Percentiles rank a stretch among this genome's conserved stretches.
These are phyloP conservation scores for Hetaerina titia DNA, from an alignment of 2,888 invertebrate genomes.

Conservation along the genomic window DNA sequence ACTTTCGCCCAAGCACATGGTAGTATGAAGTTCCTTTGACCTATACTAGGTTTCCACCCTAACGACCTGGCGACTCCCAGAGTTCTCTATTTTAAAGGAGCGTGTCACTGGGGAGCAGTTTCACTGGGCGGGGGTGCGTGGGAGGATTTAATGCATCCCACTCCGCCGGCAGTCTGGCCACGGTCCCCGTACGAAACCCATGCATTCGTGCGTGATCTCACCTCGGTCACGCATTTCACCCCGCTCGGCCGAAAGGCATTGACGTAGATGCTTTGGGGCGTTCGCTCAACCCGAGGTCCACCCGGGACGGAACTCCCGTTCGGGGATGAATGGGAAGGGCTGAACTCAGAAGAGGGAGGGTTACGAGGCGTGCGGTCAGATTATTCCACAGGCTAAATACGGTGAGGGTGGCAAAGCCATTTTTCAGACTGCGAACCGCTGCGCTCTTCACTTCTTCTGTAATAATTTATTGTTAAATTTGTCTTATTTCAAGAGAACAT, in stretches of 20 bases:
- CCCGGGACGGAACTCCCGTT: not conserved
- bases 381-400: not conserved
- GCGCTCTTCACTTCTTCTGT: not conserved
- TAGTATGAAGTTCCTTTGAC: too few relatives aligned
- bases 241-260: not conserved
- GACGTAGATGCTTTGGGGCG: not conserved
- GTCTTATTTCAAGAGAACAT: too few relatives aligned
- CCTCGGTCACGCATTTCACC: not conserved
- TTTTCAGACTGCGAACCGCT: not conserved
- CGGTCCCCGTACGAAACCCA: not conserved
- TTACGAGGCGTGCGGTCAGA: not conserved
- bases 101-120: not conserved
- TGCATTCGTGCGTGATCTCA: too few relatives aligned
- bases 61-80: not conserved
- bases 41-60: too few relatives aligned
- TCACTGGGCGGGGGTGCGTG: too few relatives aligned
- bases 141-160: not conserved
- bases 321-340: not conserved
- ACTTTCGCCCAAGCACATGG: too few relatives aligned
- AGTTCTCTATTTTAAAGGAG: not conserved
- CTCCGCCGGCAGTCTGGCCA: not conserved
- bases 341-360: not conserved
- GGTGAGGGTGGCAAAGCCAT: not conserved
- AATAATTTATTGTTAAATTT: not conserved
- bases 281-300: not conserved